A percentile compares a stretch with the other conserved stretches of the same genome.
phyloP scores from a whole-genome alignment of 2,888 invertebrate species.

The Campoplex capitator region DNA sequence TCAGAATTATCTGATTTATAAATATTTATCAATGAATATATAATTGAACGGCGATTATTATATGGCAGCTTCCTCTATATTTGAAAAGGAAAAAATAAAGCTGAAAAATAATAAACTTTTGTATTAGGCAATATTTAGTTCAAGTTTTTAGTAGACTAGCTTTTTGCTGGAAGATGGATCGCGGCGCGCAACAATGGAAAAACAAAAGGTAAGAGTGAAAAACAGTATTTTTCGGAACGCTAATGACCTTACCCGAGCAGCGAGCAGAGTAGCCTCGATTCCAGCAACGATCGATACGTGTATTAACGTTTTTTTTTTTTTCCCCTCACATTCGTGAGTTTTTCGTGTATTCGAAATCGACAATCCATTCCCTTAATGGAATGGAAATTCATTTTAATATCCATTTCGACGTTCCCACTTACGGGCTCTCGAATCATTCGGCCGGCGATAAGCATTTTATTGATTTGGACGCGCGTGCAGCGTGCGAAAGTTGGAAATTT shows the following conservation, averaged over 20 bases:
- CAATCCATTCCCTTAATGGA: slow-evolving; percentile 18
- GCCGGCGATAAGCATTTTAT: slow-evolving; percentile 16
- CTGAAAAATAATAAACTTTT: too few relatives aligned
- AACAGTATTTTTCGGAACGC: background rate
- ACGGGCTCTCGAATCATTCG: background rate
- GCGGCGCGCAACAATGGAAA: background rate
- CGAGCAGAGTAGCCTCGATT: background rate
- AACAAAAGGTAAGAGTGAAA: background rate
- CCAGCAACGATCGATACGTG: background rate
- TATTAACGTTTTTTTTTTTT: slow-evolving; percentile 15
- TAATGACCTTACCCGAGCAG: background rate
- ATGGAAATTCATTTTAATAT: slow-evolving; percentile 24
- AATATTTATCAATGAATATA: too few relatives aligned
- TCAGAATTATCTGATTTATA: too few relatives aligned
- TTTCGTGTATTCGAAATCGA: background rate
- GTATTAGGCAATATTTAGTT: too few relatives aligned
- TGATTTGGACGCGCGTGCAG: background rate
- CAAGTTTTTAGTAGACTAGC: background rate
- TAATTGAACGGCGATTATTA: too few relatives aligned
- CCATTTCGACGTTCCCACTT: background rate
- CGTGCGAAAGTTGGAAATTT: background rate
- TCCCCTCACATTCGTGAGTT: background rate
- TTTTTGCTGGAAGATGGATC: background rate
- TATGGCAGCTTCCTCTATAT: too few relatives aligned
- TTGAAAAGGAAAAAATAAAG: too few relatives aligned